These are phyloP conservation scores for Moxostoma hubbsi DNA, from an alignment of 2,797 vertebrate species.

Conservation along the genomic window DNA sequence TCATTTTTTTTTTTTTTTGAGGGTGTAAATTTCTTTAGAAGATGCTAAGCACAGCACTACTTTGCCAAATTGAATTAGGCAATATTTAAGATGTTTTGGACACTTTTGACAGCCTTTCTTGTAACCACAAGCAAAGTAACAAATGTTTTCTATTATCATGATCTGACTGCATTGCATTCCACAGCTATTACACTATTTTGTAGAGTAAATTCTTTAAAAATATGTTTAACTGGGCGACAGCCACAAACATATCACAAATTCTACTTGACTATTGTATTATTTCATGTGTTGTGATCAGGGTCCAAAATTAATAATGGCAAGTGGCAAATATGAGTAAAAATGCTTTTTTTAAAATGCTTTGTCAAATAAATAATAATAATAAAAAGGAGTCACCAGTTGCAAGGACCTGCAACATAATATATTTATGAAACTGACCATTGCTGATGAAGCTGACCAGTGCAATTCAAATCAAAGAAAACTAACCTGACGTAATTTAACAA, in stretches of 20 bases:
- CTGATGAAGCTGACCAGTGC: too few relatives aligned
- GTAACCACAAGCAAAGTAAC: slow-evolving; percentile 7
- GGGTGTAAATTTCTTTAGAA: background rate
- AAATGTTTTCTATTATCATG: slow-evolving; percentile 32
- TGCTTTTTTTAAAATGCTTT: background rate
- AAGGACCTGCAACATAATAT: too few relatives aligned
- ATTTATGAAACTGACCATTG: too few relatives aligned
- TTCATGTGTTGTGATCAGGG: background rate
- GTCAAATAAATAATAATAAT: too few relatives aligned
- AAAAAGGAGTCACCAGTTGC: too few relatives aligned
- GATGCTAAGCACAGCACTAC: background rate
- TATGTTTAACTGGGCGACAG: background rate
- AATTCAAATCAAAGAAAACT: too few relatives aligned
- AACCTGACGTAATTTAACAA: too few relatives aligned
- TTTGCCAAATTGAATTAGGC: background rate
- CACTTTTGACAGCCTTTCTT: background rate
- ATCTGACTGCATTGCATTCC: slow-evolving; percentile 2
- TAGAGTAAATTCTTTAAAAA: background rate
- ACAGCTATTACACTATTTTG: background rate
- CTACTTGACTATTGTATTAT: background rate
- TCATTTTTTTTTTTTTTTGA: too few relatives aligned
- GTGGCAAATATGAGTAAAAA: too few relatives aligned
- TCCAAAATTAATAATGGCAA: background rate
- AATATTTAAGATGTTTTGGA: background rate
- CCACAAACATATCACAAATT: slow-evolving; percentile 5